Base-by-base conservation (phyloP, 2,888 invertebrate species). In the Cryptocephalus moraei region DNA sequence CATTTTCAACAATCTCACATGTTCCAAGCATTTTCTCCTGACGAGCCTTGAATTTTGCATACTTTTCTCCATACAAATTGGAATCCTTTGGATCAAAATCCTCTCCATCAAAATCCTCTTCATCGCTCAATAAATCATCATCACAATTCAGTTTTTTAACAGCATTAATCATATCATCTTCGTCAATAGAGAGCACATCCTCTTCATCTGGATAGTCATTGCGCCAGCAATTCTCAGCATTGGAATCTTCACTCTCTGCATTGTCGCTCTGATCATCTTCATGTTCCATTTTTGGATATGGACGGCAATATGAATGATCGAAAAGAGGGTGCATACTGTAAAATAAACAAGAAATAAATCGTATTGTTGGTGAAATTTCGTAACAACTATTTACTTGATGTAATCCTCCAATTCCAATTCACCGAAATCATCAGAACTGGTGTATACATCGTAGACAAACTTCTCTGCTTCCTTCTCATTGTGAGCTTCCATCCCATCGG, bases 141-240 rank as follows among this genome's bases (percentile, higher is more conserved):
- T 57, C 62, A 2, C 65, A 62, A 44, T 66, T 48, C 9, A 64
- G 49, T 38, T 57, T 59, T 49, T 77, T 68, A 63, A 84, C 75
- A 31, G 81, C 82, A 42, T 64, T 63, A 34, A 77, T 66, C 70
- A 86, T 80, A 54, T 82, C 81, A 8, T 79, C 76, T 50, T 81
- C 78, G 44, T 75, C 73, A 44, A 82, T 69, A 44, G 80, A 81
- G 59, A 77, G 67, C 33, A 70, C 66, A 55, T 74, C 69, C 46
- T 74, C 74, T 44, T 70, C 71, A 48, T 75, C 81, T 0, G 88
- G 88, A 66, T 89, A 89, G 45, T 88, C 87, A 61, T 89, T 88
- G 50, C 78, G 73, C 77, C 81, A 83, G 64, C 86, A 79, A 57
- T 82, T 81, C 67, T 89, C 88, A 52, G 82, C 82, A 72, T 89